Evolutionary conservation across 2,888 invertebrate species (phyloP).

Genomic region (Sepioteuthis lessoniana): DNA sequence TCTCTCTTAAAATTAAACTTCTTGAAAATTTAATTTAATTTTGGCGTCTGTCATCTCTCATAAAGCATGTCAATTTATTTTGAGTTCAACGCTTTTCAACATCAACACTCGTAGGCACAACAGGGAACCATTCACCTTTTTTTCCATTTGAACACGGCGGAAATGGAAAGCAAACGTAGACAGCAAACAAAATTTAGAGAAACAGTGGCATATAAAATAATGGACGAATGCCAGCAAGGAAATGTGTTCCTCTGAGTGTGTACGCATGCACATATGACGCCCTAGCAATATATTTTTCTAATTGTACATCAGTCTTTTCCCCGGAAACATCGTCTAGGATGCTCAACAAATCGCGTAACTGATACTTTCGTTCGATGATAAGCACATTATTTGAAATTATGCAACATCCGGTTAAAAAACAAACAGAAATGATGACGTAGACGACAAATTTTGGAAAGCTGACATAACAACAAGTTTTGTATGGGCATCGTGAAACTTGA

Average conservation of each 20-base stretch:
- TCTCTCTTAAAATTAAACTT: background rate
- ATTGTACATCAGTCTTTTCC: slow-evolving; percentile 17
- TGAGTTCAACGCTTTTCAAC: background rate
- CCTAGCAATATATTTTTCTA: background rate
- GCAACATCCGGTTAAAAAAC: background rate
- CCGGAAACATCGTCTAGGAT: background rate
- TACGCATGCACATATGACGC: background rate
- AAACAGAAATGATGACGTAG: slow-evolving; percentile 7
- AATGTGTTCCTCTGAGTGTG: background rate
- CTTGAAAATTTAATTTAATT: slow-evolving; percentile 12
- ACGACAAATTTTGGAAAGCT: background rate
- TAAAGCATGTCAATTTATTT: slow-evolving; percentile 5
- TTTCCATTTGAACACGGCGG: background rate
- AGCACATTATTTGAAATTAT: background rate
- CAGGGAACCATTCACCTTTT: background rate
- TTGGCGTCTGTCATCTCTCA: background rate
- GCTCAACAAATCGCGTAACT: slow-evolving; percentile 33
- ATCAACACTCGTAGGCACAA: background rate
- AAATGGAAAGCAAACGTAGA: background rate
- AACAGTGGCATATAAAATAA: slow-evolving; percentile 4
- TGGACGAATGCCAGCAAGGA: background rate
- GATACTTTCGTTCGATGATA: background rate
- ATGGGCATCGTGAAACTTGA: background rate
- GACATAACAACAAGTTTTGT: background rate
- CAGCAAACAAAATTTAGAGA: background rate